Base-by-base conservation (phyloP, 2,888 invertebrate species). In the Ichneumoninae sp. region DNA sequence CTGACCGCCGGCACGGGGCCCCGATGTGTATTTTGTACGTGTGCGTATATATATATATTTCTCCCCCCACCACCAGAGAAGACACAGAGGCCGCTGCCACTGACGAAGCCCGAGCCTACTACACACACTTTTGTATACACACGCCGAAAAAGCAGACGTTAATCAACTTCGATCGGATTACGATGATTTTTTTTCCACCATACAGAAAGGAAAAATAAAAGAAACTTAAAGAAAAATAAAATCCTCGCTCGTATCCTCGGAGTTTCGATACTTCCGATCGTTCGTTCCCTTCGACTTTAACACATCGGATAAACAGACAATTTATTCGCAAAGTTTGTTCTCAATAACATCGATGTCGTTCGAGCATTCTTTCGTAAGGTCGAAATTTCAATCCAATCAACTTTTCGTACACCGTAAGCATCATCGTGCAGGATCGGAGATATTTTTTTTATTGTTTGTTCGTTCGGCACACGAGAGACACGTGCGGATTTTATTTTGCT, bases 321-420 rank as follows among this genome's bases (percentile, higher is more conserved):
- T 30, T 36, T 52, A 30, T 6, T 54, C 40, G 10, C 52, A 22
- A 50, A 40, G 16, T 40, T 44, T 44, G 3, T 47, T 54, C 70
- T 84, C 57, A 81, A 75, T 84, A 60, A 52, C 74, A 54, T 66
- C 82, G 79, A 79, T 72, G 84, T 47, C 84, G 84, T 60, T 82
- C 79, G 82, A 79, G 82, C 47, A 82, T 72, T 71, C 66, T 62
- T 60, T 60, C 79, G 76, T 71, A 76, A 19, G 82, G 57, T 65
- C 84, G 75, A 79, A 79, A 76, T 79, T 82, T 82, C 76, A 76
- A 65, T 79, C 71, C 79, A 26, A 84, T 26, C 19, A 71, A 66
- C 30, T 76, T 80, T n/a, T 57, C 71, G 33, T 44, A 76, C 66
- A 76, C 40, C 74, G 57, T 70, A 19, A 82, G 68, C 77, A 81